Conservation (phyloP, 2,888 invertebrate species). For the Willowsia nigromaculata region DNA sequence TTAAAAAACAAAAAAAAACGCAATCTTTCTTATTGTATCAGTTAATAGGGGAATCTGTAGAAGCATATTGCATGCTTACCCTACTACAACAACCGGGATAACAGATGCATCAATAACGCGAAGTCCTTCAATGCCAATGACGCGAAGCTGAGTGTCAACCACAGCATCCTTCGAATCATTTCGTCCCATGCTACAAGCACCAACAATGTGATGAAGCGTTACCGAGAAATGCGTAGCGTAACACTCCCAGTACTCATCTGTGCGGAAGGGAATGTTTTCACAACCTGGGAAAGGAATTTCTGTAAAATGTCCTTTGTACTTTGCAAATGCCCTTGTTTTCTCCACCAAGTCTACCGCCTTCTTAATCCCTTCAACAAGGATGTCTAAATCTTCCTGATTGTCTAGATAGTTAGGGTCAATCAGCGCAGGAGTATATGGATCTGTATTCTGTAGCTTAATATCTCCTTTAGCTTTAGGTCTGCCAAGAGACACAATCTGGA, state of each 20-base stretch:
- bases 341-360: slow-evolving; percentile 71
- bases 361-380: slow-evolving; percentile 71
- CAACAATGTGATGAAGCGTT: slow-evolving; percentile 76
- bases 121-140: slow-evolving; percentile 67
- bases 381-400: slow-evolving; percentile 70
- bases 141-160: slow-evolving; percentile 73
- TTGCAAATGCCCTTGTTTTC: slow-evolving; percentile 66
- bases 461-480: slow-evolving; percentile 71
- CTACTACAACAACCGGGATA: slow-evolving; percentile 73
- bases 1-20: not conserved
- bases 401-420: slow-evolving; percentile 73
- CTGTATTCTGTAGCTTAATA: slow-evolving; percentile 64
- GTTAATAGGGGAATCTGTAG: too few relatives aligned
- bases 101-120: slow-evolving; percentile 74
- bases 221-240: slow-evolving; percentile 68
- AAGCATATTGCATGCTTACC: slow-evolving; percentile 12
- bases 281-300: slow-evolving; percentile 74
- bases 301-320: slow-evolving; percentile 69
- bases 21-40: not conserved
- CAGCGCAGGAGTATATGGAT: slow-evolving; percentile 58
- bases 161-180: slow-evolving; percentile 71
- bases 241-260: slow-evolving; percentile 67
- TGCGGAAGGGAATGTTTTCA: slow-evolving; percentile 72
- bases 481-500: slow-evolving; percentile 71
- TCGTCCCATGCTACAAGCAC: slow-evolving; percentile 71